phyloP scores from a whole-genome alignment of 2,888 invertebrate species.

The Elysia crispata region DNA sequence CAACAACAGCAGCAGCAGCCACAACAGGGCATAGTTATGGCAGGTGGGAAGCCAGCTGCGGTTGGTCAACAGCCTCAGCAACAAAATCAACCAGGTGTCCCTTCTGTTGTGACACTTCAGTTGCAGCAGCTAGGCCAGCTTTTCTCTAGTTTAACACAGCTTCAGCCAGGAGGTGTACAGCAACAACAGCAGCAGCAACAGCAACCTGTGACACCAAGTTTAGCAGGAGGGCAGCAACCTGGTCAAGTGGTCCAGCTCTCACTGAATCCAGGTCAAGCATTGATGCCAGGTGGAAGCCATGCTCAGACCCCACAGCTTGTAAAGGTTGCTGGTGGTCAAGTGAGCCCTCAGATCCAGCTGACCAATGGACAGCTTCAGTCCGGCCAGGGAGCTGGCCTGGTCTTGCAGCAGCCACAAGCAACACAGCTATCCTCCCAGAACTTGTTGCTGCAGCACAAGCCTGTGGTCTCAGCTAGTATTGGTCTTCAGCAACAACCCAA shows the following conservation, averaged over 20 bases:
- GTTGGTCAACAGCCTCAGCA: not conserved
- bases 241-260: conserved; percentile 27
- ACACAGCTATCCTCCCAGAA: not conserved
- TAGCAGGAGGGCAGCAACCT: not conserved
- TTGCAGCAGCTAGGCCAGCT: conserved; percentile 40
- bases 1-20: conserved; percentile 11
- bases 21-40: conserved; percentile 26
- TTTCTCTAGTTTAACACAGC: conserved; percentile 29
- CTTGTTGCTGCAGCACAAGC: not conserved
- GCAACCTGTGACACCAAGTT: conserved; percentile 12
- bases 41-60: conserved; percentile 24
- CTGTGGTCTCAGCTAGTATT: conserved; percentile 9
- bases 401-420: conserved; percentile 16
- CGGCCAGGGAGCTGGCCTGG: conserved; percentile 41
- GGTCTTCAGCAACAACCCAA: conserved; percentile 19
- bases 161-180: conserved; percentile 30
- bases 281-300: not conserved
- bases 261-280: not conserved
- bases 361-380: conserved; percentile 47
- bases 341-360: conserved; percentile 21
- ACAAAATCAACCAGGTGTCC: conserved; percentile 12
- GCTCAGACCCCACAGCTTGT: not conserved
- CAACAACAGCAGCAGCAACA: conserved; percentile 39
- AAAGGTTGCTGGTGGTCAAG: not conserved
- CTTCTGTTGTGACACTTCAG: conserved; percentile 34